Percentiles rank a stretch among this genome's conserved stretches.
Conservation (phyloP, 2,888 invertebrate species). For the Sylvicola cinctus region DNA sequence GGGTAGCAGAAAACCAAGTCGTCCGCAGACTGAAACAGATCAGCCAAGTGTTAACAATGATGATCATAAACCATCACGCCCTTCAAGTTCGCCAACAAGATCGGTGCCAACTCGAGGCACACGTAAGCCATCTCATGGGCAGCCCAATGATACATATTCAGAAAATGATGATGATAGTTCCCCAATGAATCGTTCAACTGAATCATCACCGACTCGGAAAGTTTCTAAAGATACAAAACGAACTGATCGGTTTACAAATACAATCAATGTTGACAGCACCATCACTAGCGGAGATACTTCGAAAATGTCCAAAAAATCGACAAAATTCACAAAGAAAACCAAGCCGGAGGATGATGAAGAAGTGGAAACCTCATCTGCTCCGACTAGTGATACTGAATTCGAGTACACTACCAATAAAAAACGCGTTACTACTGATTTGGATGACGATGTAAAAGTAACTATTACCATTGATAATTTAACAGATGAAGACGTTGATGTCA, state of each 20-base stretch:
- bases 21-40: too few relatives aligned
- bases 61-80: too few relatives aligned
- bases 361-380: slow-evolving; percentile 2
- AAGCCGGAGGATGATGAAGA: slow-evolving; percentile 1
- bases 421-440: slow-evolving; percentile 17
- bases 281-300: slow-evolving; percentile 15
- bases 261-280: slow-evolving; percentile 28
- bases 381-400: slow-evolving; percentile 4
- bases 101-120: too few relatives aligned
- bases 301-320: slow-evolving; percentile 13
- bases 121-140: too few relatives aligned
- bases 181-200: slow-evolving; percentile 1
- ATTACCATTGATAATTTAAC: slow-evolving; percentile 3
- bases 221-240: not conserved
- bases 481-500: slow-evolving; percentile 1
- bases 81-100: too few relatives aligned
- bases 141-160: too few relatives aligned
- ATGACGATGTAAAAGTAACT: slow-evolving; percentile 10
- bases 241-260: slow-evolving; percentile 22
- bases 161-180: slow-evolving; percentile 1
- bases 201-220: not conserved
- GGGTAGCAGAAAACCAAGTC: too few relatives aligned
- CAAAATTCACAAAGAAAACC: not conserved
- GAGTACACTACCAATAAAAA: slow-evolving; percentile 3
- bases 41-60: too few relatives aligned